These are phyloP conservation scores for Drosophila acutilabella DNA, from an alignment of 2,888 invertebrate species.

Conservation along the genomic window DNA sequence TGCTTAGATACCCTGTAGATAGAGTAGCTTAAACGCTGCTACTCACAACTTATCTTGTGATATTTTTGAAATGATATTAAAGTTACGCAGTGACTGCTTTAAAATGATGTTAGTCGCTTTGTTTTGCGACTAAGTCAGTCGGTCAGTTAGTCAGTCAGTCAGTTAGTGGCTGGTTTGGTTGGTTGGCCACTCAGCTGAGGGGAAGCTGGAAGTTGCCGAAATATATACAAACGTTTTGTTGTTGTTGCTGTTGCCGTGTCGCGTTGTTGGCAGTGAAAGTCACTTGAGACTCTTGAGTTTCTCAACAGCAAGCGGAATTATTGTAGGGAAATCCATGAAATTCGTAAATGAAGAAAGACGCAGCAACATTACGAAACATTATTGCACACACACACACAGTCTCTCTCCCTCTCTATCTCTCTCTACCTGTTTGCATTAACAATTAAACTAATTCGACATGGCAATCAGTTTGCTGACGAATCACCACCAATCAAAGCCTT, in stretches of 20 bases:
- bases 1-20: background rate
- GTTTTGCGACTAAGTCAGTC: conserved; percentile 22
- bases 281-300: conserved; percentile 62
- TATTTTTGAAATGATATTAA: background rate
- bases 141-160: conserved; percentile 35
- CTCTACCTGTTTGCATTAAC: conserved; percentile 60
- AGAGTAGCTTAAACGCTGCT: background rate
- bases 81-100: background rate
- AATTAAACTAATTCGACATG: conserved; percentile 77
- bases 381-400: conserved; percentile 42
- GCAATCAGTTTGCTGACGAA: conserved; percentile 66
- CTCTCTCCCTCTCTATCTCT: conserved; percentile 9
- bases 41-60: background rate
- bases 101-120: conserved; percentile 10
- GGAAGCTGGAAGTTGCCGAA: conserved; percentile 44
- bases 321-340: conserved; percentile 82
- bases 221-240: conserved; percentile 17
- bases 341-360: conserved; percentile 76
- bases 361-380: conserved; percentile 70
- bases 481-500: conserved; percentile 40
- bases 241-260: conserved; percentile 12
- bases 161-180: conserved; percentile 7
- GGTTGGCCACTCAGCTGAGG: background rate
- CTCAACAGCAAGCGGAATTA: conserved; percentile 68
- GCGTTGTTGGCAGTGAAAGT: conserved; percentile 61